phyloP scores from a whole-genome alignment of 2,113 vertebrate species.

The Poicephalus gulielmi region DNA sequence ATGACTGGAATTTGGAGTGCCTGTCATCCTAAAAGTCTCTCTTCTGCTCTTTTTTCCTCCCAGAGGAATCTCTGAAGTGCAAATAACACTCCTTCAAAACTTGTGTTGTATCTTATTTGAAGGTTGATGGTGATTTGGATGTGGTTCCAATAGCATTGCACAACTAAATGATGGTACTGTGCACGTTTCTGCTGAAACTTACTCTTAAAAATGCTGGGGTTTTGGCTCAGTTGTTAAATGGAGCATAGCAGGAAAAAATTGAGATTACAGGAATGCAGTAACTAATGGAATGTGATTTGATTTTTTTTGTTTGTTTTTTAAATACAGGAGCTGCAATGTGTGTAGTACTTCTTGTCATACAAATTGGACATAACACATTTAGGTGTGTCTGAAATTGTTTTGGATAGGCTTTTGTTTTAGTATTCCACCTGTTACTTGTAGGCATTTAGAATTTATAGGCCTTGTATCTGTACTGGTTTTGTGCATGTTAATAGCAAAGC shows the following conservation, averaged over 20 bases:
- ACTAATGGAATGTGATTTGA: neutral
- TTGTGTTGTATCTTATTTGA: neutral
- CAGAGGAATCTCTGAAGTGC: neutral
- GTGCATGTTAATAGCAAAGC: neutral
- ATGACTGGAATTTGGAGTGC: neutral
- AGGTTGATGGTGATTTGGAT: neutral
- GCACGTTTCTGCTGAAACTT: neutral
- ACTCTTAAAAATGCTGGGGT: neutral
- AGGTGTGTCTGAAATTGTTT: neutral
- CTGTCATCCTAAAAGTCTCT: neutral
- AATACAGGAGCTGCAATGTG: neutral
- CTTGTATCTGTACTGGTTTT: neutral
- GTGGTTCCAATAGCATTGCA: neutral
- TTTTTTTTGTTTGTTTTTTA: neutral
- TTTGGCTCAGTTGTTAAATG: neutral
- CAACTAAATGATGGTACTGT: neutral
- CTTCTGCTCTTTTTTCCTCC: neutral
- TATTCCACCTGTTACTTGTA: neutral
- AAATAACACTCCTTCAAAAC: neutral
- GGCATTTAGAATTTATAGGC: neutral
- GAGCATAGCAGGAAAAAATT: neutral
- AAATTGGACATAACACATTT: neutral
- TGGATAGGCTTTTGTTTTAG: neutral
- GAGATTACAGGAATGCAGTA: neutral
- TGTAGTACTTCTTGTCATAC: neutral